Conservation (phyloP, 2,888 invertebrate species). For the Tethea ocularis region DNA sequence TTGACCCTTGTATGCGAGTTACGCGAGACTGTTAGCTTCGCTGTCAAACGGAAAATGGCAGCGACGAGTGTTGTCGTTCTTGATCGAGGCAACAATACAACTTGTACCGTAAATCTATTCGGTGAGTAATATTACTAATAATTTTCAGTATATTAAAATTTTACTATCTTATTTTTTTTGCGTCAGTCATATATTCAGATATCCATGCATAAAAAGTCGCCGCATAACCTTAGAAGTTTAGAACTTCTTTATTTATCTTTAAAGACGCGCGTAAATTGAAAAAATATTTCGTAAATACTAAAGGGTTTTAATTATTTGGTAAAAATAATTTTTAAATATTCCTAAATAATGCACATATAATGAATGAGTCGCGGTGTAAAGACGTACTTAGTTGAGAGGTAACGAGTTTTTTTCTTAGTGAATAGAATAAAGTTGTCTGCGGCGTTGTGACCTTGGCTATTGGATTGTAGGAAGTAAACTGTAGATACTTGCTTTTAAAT, state of each 20-base stretch:
- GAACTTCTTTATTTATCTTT: slow-evolving; percentile 65
- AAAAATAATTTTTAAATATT: slow-evolving; percentile 5
- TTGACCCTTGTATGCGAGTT: no score
- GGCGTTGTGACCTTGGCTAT: slow-evolving; percentile 79
- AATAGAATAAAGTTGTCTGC: slow-evolving; percentile 78
- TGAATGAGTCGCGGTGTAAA: slow-evolving; percentile 27
- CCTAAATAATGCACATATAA: slow-evolving; percentile 16
- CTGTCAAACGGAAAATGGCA: slow-evolving; percentile 86
- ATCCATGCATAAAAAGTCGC: slow-evolving; percentile 32
- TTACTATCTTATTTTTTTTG: slow-evolving; percentile 16
- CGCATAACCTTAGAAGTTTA: slow-evolving; percentile 65
- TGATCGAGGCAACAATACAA: slow-evolving; percentile 97
- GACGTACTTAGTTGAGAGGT: slow-evolving; percentile 55
- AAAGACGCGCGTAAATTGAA: slow-evolving; percentile 75
- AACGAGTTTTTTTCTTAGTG: slow-evolving; percentile 73
- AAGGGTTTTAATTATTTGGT: neutral
- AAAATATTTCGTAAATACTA: slow-evolving; percentile 38
- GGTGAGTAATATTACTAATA: slow-evolving; percentile 85
- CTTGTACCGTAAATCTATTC: slow-evolving; percentile 97
- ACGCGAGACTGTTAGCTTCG: slow-evolving; percentile 74
- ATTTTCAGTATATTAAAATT: slow-evolving; percentile 19
- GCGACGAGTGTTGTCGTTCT: slow-evolving; percentile 97
- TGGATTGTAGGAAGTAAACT: slow-evolving; percentile 84
- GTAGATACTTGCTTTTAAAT: slow-evolving; percentile 82
- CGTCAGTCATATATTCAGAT: slow-evolving; percentile 21